A percentile compares a stretch with the other conserved stretches of the same genome.
Evolutionary conservation across 2,888 invertebrate genomes (phyloP).

Genomic region (Gasteruption jaculator): DNA sequence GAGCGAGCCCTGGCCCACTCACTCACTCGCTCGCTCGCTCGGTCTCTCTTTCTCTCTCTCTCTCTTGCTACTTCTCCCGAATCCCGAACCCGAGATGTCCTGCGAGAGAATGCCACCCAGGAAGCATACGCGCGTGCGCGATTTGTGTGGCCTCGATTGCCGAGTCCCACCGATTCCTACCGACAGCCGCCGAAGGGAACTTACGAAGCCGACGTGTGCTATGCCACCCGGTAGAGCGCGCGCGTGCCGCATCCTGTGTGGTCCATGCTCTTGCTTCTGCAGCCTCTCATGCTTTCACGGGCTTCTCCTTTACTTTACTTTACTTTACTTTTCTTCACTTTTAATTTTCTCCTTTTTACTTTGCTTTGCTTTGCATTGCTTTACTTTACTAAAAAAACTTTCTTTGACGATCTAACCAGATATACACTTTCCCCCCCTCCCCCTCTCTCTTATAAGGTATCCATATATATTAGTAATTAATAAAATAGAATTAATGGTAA

Average conservation of each 20-base stretch:
- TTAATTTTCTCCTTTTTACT: constrained; percentile 8
- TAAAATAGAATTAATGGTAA: too few species aligned
- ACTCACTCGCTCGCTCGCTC: constrained; percentile 25
- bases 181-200: constrained; percentile 38
- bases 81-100: too few species aligned
- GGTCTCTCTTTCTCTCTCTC: constrained; percentile 23
- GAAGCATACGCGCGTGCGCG: constrained; percentile 50
- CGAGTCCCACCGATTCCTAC: constrained; percentile 36
- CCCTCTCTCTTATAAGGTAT: too few species aligned
- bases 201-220: constrained; percentile 44
- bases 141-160: constrained; percentile 45
- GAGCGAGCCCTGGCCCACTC: constrained; percentile 32
- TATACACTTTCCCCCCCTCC: too few species aligned
- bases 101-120: constrained; percentile 50
- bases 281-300: constrained; percentile 19
- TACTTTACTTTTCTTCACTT: constrained; percentile 14
- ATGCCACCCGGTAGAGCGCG: constrained; percentile 58
- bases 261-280: constrained; percentile 49
- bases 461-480: too few species aligned
- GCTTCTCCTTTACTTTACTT: constrained; percentile 15
- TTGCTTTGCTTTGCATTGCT: background rate
- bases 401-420: too few species aligned
- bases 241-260: constrained; percentile 76
- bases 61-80: constrained; percentile 27
- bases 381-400: background rate